These are phyloP conservation scores for Phallusia fumigata DNA, from an alignment of 23 tunicate genomes.

Conservation along the genomic window DNA sequence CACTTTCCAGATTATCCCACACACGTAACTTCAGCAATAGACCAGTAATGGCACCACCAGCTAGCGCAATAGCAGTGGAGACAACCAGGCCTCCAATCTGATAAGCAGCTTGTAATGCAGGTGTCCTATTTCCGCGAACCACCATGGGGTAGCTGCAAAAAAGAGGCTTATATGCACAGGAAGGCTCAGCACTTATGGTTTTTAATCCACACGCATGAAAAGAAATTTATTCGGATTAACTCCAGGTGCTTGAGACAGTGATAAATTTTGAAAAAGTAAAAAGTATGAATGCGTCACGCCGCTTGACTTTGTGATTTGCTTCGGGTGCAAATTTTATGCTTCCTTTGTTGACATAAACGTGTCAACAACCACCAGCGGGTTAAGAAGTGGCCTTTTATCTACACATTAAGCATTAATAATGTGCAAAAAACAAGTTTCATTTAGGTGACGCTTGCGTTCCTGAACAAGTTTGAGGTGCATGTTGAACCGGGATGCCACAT, in stretches of 20 bases:
- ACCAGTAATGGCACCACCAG: slow-evolving; percentile 77
- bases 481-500: too few relatives aligned
- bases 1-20: slow-evolving; percentile 54
- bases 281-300: too few relatives aligned
- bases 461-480: too few relatives aligned
- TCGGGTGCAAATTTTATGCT: too few relatives aligned
- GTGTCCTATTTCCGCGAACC: slow-evolving; percentile 28
- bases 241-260: too few relatives aligned
- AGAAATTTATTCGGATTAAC: too few relatives aligned
- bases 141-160: slow-evolving; percentile 47
- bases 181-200: background rate
- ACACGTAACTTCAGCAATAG: slow-evolving; percentile 57
- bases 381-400: too few relatives aligned
- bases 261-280: too few relatives aligned
- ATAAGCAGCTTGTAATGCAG: slow-evolving; percentile 56
- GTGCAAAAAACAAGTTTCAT: background rate
- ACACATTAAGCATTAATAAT: too few relatives aligned
- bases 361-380: too few relatives aligned
- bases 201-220: background rate
- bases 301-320: too few relatives aligned
- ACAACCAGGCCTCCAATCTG: slow-evolving; percentile 75
- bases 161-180: background rate
- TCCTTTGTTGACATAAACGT: too few relatives aligned
- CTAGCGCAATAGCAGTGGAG: slow-evolving; percentile 59
- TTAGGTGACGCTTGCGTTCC: background rate